Evolutionary conservation across 2,113 vertebrate genomes (phyloP).

Genomic region (Vimba vimba): DNA sequence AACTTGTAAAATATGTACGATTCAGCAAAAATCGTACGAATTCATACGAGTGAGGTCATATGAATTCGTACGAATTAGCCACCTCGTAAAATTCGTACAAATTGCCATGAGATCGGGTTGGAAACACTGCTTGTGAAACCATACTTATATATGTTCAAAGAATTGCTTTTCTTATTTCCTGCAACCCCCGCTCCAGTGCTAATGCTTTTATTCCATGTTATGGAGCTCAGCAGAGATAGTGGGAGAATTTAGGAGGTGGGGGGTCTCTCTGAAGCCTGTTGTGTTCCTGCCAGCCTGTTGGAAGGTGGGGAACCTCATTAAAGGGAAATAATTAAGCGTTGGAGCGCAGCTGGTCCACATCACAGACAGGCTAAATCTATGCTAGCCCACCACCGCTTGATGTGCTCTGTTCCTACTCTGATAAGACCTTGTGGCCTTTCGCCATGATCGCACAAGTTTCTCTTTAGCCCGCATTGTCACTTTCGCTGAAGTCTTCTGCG

Average conservation of each 20-base stretch:
- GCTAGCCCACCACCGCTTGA: constrained; percentile 78
- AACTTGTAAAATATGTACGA: no score
- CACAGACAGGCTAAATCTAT: constrained; percentile 61
- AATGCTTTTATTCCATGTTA: neutral
- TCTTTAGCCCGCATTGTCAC: constrained; percentile 77
- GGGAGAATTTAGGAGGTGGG: constrained; percentile 33
- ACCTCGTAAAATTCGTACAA: no score
- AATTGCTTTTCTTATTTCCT: neutral
- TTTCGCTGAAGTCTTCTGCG: constrained; percentile 58
- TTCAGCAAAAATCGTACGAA: no score
- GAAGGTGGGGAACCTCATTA: constrained; percentile 82
- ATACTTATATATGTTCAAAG: neutral
- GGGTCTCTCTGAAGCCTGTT: constrained; percentile 64
- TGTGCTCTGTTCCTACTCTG: constrained; percentile 82
- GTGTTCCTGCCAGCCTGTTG: constrained; percentile 67
- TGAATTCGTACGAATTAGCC: no score
- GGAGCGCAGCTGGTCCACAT: constrained; percentile 81
- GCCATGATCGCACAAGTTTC: constrained; percentile 74
- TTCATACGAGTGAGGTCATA: no score
- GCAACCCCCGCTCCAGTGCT: neutral
- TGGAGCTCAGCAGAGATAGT: constrained; percentile 9
- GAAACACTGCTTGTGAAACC: neutral
- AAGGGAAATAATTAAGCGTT: constrained; percentile 82
- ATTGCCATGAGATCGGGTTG: no score
- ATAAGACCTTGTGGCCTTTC: constrained; percentile 80